Conservation (phyloP, 2,888 invertebrate genomes). For the Drosophila limbata region DNA sequence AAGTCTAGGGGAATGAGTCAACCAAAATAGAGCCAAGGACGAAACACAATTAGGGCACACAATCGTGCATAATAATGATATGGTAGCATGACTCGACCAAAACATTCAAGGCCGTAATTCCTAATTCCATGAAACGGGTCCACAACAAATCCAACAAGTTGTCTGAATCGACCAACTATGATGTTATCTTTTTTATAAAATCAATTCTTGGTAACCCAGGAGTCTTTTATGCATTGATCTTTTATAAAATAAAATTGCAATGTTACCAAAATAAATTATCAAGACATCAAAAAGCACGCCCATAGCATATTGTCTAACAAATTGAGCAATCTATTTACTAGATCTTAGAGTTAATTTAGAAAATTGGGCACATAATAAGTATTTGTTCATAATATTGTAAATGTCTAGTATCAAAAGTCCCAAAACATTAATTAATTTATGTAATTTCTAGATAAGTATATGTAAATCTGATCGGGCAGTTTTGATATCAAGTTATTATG, state of each 20-base stretch:
- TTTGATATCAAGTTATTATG: too few relatives aligned
- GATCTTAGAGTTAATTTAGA: neutral
- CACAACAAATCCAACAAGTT: conserved; percentile 23
- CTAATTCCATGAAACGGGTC: conserved; percentile 56
- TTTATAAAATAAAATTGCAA: conserved; percentile 13
- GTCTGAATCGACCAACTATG: conserved; percentile 27
- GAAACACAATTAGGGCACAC: conserved; percentile 66
- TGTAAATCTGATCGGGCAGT: too few relatives aligned
- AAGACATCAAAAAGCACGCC: conserved; percentile 11
- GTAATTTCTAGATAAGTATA: too few relatives aligned
- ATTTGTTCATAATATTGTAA: neutral
- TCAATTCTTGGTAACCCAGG: conserved; percentile 16
- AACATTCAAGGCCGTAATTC: conserved; percentile 38
- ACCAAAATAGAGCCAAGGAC: conserved; percentile 65
- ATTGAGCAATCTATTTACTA: neutral
- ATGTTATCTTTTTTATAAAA: conserved; percentile 15
- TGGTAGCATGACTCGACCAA: conserved; percentile 60
- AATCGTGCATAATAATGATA: conserved; percentile 70
- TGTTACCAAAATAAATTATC: conserved; percentile 6
- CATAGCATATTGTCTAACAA: neutral
- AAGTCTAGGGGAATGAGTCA: conserved; percentile 60
- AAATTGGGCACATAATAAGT: neutral
- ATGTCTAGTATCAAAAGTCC: too few relatives aligned
- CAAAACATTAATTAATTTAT: too few relatives aligned
- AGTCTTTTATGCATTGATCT: conserved; percentile 14